Percentiles rank a stretch among this genome's conserved stretches.
These are phyloP conservation scores for Drosophila sordidula DNA, from an alignment of 2,888 invertebrate species.

Conservation along the genomic window DNA sequence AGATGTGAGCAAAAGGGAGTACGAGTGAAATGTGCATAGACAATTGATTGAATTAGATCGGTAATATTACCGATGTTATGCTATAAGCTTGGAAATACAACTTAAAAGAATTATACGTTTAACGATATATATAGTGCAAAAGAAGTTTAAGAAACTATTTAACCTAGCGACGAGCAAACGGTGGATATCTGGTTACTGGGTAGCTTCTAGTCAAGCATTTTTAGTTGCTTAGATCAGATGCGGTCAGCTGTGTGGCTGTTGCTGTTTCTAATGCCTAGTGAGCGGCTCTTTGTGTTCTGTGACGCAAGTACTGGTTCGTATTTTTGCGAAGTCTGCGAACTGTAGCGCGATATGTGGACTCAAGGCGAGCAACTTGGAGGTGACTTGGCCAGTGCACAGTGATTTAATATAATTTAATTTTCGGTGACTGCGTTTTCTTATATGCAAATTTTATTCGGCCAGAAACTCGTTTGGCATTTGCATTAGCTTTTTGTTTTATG, in stretches of 20 bases:
- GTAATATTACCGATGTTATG: too few relatives aligned
- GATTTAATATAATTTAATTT: constrained; percentile 55
- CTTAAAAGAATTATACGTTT: too few relatives aligned
- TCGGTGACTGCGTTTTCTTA: constrained; percentile 44
- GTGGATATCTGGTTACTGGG: not conserved
- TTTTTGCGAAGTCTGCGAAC: constrained; percentile 40
- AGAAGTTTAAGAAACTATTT: not conserved
- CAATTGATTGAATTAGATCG: too few relatives aligned
- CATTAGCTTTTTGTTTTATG: constrained; percentile 25
- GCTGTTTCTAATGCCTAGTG: constrained; percentile 32
- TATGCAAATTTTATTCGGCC: constrained; percentile 51
- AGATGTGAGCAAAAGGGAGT: not conserved
- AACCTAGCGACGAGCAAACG: too few relatives aligned
- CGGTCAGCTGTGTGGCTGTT: constrained; percentile 13
- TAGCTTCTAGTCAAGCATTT: constrained; percentile 3
- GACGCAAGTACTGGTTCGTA: constrained; percentile 30
- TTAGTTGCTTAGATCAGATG: not conserved
- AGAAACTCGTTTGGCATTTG: constrained; percentile 64
- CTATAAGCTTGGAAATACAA: too few relatives aligned
- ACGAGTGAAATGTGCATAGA: not conserved
- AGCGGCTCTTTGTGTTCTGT: constrained; percentile 27
- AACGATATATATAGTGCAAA: too few relatives aligned
- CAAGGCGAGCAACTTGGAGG: constrained; percentile 60
- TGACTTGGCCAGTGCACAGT: constrained; percentile 25
- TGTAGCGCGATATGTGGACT: constrained; percentile 56